Evolutionary conservation across 2,113 vertebrate species (phyloP).

Genomic region (Spheniscus mendiculus): DNA sequence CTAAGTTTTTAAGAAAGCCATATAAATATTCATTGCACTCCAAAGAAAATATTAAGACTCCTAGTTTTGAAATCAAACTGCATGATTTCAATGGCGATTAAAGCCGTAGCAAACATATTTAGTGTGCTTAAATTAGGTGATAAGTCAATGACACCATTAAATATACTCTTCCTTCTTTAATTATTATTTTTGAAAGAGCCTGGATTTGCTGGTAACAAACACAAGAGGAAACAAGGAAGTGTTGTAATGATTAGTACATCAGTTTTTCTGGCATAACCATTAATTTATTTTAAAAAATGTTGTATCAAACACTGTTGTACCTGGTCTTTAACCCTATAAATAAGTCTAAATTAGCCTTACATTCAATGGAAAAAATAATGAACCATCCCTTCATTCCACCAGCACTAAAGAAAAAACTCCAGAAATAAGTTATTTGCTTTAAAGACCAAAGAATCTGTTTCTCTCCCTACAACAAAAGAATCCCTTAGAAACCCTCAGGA

Average conservation of each 20-base stretch:
- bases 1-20: not conserved
- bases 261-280: not conserved
- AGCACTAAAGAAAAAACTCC: not conserved
- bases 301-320: not conserved
- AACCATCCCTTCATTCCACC: not conserved
- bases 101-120: fast-evolving
- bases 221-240: not conserved
- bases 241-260: fast-evolving
- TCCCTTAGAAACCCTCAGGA: not conserved
- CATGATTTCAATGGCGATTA: fast-evolving
- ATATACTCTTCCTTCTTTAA: not conserved
- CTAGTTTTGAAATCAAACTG: not conserved
- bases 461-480: not conserved
- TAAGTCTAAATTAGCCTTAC: not conserved
- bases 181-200: not conserved
- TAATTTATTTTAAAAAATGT: too few species aligned
- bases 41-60: not conserved
- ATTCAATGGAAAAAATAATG: not conserved
- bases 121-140: not conserved
- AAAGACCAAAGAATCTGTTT: not conserved
- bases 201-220: not conserved
- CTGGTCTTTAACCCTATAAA: not conserved
- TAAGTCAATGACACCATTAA: not conserved
- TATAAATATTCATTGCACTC: not conserved
- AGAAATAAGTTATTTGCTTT: not conserved